phyloP scores from a whole-genome alignment of 2,113 vertebrate species.

The Nothoprocta pentlandii region DNA sequence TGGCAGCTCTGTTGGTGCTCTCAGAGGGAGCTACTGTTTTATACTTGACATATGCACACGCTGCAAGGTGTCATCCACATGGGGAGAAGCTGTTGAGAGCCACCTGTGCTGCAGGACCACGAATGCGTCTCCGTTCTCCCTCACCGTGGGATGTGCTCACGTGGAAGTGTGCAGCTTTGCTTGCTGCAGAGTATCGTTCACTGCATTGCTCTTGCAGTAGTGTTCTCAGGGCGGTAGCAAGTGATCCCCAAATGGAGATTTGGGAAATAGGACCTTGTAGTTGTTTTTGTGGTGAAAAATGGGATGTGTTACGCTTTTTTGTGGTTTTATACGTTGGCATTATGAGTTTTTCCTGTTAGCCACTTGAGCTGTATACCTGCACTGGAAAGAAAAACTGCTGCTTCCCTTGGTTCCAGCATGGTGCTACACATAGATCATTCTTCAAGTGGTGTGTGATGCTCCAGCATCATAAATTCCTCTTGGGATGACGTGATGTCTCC shows the following conservation, averaged over 20 bases:
- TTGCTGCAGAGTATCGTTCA: background rate
- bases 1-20: background rate
- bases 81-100: background rate
- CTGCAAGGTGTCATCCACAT: rapidly evolving
- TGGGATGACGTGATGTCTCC: background rate
- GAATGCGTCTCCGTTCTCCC: background rate
- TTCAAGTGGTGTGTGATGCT: background rate
- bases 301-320: background rate
- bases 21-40: background rate
- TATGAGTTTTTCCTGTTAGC: background rate
- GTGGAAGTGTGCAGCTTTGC: background rate
- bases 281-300: background rate
- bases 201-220: background rate
- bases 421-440: background rate
- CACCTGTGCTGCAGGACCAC: background rate
- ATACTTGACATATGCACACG: rapidly evolving
- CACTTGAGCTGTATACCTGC: background rate
- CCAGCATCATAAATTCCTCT: background rate
- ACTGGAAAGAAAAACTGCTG: background rate
- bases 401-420: background rate
- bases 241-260: background rate
- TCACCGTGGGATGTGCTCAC: background rate
- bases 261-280: background rate
- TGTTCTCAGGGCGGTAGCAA: background rate
- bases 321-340: background rate